Conservation (phyloP, 2,888 invertebrate species). For the Antheraea yamamai region DNA sequence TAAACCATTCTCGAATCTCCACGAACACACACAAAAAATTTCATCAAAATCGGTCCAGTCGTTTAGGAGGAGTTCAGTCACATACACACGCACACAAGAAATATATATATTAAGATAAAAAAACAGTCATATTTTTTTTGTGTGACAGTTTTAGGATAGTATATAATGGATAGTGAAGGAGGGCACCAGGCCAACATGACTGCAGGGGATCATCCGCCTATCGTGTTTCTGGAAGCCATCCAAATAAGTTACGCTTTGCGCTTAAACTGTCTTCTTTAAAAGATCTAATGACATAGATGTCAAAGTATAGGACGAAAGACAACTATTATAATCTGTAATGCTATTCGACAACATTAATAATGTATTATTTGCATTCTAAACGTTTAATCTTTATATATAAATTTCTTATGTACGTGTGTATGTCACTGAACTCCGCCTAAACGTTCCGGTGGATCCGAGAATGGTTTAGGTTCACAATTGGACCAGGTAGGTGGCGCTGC, state of each 20-base stretch:
- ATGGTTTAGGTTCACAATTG: no score
- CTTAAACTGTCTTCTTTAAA: not conserved
- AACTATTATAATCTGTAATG: not conserved
- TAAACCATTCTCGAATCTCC: no score
- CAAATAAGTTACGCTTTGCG: conserved; percentile 29
- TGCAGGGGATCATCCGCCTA: conserved; percentile 36
- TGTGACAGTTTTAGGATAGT: not conserved
- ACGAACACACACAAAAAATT: no score
- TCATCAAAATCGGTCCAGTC: no score
- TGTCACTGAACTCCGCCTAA: no score
- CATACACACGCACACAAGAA: no score
- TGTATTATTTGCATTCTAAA: not conserved
- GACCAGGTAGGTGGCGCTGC: no score
- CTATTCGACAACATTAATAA: not conserved
- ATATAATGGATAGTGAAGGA: conserved; percentile 9
- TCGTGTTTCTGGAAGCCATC: conserved; percentile 41
- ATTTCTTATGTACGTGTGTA: no score
- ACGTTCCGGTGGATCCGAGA: no score
- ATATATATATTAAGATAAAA: no score
- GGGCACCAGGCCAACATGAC: conserved; percentile 39
- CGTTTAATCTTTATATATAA: no score
- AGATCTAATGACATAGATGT: not conserved
- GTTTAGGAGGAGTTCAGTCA: no score
- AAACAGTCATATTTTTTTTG: not conserved
- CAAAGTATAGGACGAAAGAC: not conserved